phyloP scores from a whole-genome alignment of 2,888 invertebrate species.

The Clostera curtula region DNA sequence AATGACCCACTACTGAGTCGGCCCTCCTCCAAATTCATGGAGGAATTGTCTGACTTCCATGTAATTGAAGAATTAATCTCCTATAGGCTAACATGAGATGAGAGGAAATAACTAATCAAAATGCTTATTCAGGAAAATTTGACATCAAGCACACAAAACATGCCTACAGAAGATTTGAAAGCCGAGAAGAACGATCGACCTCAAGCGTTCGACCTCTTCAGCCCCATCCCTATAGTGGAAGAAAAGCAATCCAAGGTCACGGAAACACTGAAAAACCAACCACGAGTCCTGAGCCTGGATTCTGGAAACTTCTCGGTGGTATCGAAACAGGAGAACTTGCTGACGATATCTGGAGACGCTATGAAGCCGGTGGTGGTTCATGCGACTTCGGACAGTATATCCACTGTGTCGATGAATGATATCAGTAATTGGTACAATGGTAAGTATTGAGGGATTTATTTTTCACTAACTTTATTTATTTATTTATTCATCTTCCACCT shows the following conservation, averaged over 20 bases:
- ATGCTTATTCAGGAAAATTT: slow-evolving; percentile 56
- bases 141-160: slow-evolving; percentile 24
- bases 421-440: slow-evolving; percentile 81
- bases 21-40: too few relatives aligned
- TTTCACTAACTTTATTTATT: too few relatives aligned
- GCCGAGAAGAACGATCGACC: slow-evolving; percentile 39
- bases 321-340: slow-evolving; percentile 47
- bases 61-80: too few relatives aligned
- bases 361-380: slow-evolving; percentile 51
- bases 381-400: slow-evolving; percentile 57
- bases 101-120: too few relatives aligned
- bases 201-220: slow-evolving; percentile 67
- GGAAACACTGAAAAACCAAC: slow-evolving; percentile 45
- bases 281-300: slow-evolving; percentile 53
- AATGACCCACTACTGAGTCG: too few relatives aligned
- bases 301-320: slow-evolving; percentile 61
- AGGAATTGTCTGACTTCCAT: too few relatives aligned
- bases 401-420: slow-evolving; percentile 74
- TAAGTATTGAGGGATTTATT: too few relatives aligned
- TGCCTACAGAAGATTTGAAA: slow-evolving; percentile 22
- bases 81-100: too few relatives aligned
- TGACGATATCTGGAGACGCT: slow-evolving; percentile 53
- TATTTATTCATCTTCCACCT: too few relatives aligned
- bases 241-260: slow-evolving; percentile 56
- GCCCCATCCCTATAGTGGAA: slow-evolving; percentile 63